These are phyloP conservation scores for Hapalemur alaotrensis DNA, from an alignment of 2,797 vertebrate genomes.

Conservation along the genomic window DNA sequence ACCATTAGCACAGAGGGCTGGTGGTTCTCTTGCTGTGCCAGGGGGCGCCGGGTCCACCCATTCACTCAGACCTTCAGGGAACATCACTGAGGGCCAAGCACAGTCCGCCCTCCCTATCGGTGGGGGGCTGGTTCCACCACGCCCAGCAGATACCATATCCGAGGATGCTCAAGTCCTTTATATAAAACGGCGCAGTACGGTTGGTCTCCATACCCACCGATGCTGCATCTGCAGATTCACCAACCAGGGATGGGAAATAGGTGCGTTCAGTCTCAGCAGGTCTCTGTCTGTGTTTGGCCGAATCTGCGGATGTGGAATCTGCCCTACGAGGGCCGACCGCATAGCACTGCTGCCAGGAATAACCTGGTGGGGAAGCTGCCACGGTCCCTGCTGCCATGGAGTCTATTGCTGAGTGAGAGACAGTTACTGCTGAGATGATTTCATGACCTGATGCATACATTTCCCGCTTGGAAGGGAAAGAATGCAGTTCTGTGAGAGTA, in stretches of 20 bases:
- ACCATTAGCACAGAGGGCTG: accelerated
- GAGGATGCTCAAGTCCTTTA: background rate
- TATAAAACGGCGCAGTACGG: background rate
- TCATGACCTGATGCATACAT: background rate
- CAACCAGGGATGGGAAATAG: background rate
- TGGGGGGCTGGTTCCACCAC: background rate
- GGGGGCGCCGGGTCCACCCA: background rate
- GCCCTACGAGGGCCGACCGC: background rate
- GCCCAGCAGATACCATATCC: background rate
- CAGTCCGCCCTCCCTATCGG: background rate
- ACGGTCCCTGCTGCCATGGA: accelerated
- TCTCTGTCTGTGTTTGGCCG: background rate
- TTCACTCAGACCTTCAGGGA: background rate
- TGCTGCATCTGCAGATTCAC: background rate
- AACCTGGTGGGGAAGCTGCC: background rate
- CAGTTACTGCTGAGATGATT: background rate
- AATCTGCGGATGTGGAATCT: background rate
- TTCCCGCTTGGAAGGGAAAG: background rate
- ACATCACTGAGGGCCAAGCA: background rate
- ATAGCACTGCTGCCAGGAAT: background rate
- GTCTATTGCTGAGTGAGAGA: background rate
- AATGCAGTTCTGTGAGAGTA: background rate
- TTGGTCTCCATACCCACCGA: background rate
- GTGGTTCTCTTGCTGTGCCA: background rate
- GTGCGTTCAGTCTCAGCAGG: background rate